Evolutionary conservation across 2,888 invertebrate genomes (phyloP).

Genomic region (Chydorus sphaericus): DNA sequence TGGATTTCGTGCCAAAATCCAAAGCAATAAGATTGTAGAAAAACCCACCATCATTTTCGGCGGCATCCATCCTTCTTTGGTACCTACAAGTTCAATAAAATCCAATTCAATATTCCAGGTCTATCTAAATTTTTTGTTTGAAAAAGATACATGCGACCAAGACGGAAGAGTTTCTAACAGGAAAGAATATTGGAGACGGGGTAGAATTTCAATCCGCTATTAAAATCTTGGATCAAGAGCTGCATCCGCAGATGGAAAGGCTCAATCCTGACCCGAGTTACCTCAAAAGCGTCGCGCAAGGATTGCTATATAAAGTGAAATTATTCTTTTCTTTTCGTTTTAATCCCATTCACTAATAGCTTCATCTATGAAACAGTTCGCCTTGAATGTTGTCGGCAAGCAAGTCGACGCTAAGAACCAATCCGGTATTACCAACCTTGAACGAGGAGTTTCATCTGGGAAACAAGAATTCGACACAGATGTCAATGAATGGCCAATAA

Average conservation of each 20-base stretch:
- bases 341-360: conserved; percentile 16
- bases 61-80: conserved; percentile 8
- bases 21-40: conserved; percentile 32
- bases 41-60: conserved; percentile 27
- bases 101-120: too few relatives aligned
- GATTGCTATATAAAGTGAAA: conserved; percentile 65
- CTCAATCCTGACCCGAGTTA: conserved; percentile 54
- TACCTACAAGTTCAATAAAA: not conserved
- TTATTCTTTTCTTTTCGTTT: not conserved
- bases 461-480: conserved; percentile 54
- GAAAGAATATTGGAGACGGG: conserved; percentile 33
- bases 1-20: conserved; percentile 48
- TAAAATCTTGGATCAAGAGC: conserved; percentile 38
- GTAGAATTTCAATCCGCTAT: conserved; percentile 37
- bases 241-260: conserved; percentile 44
- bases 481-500: conserved; percentile 53
- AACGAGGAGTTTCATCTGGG: conserved; percentile 48
- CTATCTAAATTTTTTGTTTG: not conserved
- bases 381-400: conserved; percentile 35
- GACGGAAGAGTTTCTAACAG: conserved; percentile 38
- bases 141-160: conserved; percentile 40
- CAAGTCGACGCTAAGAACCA: conserved; percentile 34
- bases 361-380: conserved; percentile 30
- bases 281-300: conserved; percentile 51
- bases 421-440: conserved; percentile 43